Percentiles rank a stretch among this genome's conserved stretches.
Evolutionary conservation across 1,140 invertebrate species (phyloP).

Genomic region (Drosophila rufa): DNA sequence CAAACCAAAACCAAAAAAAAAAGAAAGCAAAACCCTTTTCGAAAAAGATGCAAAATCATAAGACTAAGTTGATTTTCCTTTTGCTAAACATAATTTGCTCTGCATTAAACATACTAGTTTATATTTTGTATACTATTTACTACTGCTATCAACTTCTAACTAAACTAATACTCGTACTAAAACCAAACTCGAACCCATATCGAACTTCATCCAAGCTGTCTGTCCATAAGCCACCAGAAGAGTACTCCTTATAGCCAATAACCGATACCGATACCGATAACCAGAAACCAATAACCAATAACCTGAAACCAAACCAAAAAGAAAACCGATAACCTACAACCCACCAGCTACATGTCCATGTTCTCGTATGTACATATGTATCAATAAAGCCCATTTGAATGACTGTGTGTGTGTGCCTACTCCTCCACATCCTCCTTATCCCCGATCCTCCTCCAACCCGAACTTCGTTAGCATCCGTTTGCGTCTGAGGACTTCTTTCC

Average conservation of each 20-base stretch:
- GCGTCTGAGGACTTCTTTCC: no score
- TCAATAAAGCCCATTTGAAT: conserved; percentile 26
- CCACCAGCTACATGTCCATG: conserved; percentile 43
- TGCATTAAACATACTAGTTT: conserved; percentile 81
- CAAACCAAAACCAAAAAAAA: conserved; percentile 45
- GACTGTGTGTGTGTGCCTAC: conserved; percentile 35
- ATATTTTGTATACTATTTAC: conserved; percentile 81
- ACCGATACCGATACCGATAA: not conserved
- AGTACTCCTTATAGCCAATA: conserved; percentile 14
- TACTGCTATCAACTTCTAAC: conserved; percentile 78
- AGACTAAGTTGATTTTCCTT: conserved; percentile 66
- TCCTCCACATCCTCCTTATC: no score
- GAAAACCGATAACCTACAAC: conserved; percentile 14
- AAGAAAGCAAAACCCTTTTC: conserved; percentile 25
- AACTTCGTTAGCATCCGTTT: not conserved
- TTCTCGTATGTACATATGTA: conserved; percentile 46
- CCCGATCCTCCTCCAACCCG: no score
- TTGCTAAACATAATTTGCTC: conserved; percentile 82
- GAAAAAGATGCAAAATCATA: conserved; percentile 34
- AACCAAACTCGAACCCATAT: conserved; percentile 64
- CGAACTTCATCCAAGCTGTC: conserved; percentile 51
- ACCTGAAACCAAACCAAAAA: not conserved
- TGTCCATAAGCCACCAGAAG: conserved; percentile 53
- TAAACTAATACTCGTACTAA: conserved; percentile 69
- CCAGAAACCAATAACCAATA: no score